Evolutionary conservation across 2,888 invertebrate genomes (phyloP).

Genomic region (Amaurobius ferox): DNA sequence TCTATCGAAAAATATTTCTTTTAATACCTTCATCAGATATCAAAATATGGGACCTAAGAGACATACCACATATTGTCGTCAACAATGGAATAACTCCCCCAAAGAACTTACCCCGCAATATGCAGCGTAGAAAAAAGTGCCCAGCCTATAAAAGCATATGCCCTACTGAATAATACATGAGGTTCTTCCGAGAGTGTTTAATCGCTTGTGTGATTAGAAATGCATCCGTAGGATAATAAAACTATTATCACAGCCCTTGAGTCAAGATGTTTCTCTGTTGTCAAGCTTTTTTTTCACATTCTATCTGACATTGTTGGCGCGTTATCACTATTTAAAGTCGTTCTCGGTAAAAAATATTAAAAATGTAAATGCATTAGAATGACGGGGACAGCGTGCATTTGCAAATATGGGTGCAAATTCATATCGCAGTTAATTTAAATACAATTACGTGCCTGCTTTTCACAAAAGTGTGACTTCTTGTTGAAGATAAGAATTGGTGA

Average conservation of each 20-base stretch:
- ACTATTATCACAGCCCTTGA: slow-evolving; percentile 67
- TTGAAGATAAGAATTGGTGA: neutral
- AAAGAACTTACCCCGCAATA: slow-evolving; percentile 8
- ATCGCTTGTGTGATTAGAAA: slow-evolving; percentile 66
- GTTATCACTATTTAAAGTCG: slow-evolving; percentile 52
- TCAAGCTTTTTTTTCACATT: slow-evolving; percentile 27
- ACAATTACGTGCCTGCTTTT: slow-evolving; percentile 19
- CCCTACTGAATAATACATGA: slow-evolving; percentile 66
- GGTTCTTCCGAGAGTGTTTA: slow-evolving; percentile 56
- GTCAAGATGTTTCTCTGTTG: slow-evolving; percentile 61
- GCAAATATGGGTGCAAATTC: slow-evolving; percentile 7
- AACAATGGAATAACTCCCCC: slow-evolving; percentile 27
- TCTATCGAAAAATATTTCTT: too few relatives aligned
- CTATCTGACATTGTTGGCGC: slow-evolving; percentile 9
- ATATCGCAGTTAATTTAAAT: neutral
- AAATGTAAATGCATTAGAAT: slow-evolving; percentile 1
- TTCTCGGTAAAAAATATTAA: slow-evolving; percentile 17
- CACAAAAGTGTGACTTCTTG: neutral
- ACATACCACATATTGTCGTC: slow-evolving; percentile 12
- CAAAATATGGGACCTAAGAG: neutral
- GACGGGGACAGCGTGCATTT: neutral
- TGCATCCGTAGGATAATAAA: slow-evolving; percentile 64
- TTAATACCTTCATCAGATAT: too few relatives aligned
- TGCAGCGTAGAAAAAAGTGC: neutral
- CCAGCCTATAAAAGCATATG: slow-evolving; percentile 28